A percentile compares a stretch with the other conserved stretches of the same genome.
Evolutionary conservation across 2,113 vertebrate species (phyloP).

Genomic region (Sphaerodactylus townsendi): DNA sequence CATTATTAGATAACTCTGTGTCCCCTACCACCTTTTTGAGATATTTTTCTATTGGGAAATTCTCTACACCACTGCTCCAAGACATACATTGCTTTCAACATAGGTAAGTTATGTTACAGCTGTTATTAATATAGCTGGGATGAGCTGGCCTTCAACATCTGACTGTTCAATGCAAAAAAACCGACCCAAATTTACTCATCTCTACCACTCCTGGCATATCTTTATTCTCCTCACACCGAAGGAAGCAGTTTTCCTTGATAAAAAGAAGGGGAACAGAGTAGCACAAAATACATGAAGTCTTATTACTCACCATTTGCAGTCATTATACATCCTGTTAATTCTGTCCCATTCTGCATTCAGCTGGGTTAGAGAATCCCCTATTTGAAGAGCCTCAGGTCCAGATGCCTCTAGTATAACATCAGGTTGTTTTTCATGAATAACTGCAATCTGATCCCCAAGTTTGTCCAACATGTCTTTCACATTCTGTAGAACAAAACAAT

Average conservation of each 20-base stretch:
- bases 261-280: background rate
- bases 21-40: background rate
- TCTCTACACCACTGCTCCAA: no score
- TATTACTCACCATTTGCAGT: conserved; percentile 85
- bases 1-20: background rate
- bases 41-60: no score
- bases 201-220: background rate
- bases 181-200: background rate
- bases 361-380: conserved; percentile 85
- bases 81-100: no score
- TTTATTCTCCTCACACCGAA: background rate
- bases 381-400: conserved; percentile 84
- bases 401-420: conserved; percentile 86
- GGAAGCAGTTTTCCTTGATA: background rate
- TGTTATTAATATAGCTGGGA: background rate
- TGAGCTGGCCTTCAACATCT: background rate
- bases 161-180: background rate
- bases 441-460: conserved; percentile 84
- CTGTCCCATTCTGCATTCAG: conserved; percentile 92
- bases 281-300: background rate
- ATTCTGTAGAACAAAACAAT: conserved; percentile 71
- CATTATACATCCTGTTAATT: conserved; percentile 88
- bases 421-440: conserved; percentile 88
- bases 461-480: conserved; percentile 88
- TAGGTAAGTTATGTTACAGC: background rate